Percentiles rank a stretch among this genome's conserved stretches.
Evolutionary conservation across 2,113 vertebrate genomes (phyloP).

Genomic region (Poeciliopsis occidentalis): DNA sequence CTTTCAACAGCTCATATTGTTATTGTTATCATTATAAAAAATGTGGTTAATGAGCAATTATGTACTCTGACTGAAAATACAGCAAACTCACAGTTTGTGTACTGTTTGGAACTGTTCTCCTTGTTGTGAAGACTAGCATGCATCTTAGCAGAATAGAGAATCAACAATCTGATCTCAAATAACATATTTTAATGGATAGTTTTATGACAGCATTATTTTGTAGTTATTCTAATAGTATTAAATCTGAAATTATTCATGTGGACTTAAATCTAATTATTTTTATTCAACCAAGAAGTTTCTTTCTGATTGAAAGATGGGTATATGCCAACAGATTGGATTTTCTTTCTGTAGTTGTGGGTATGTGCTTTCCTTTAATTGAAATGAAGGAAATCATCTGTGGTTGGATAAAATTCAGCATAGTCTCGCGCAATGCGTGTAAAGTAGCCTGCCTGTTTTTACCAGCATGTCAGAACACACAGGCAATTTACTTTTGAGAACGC

Average conservation of each 20-base stretch:
- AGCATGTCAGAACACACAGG: background rate
- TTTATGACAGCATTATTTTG: background rate
- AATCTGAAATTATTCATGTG: background rate
- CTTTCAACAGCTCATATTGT: background rate
- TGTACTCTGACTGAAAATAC: background rate
- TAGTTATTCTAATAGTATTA: background rate
- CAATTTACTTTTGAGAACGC: too few species aligned
- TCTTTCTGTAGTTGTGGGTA: background rate
- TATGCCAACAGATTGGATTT: background rate
- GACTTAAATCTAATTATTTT: background rate
- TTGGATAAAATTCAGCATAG: background rate
- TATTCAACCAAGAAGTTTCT: background rate
- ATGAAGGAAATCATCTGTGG: background rate
- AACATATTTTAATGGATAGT: too few species aligned
- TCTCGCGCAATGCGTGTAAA: background rate
- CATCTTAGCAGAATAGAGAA: background rate
- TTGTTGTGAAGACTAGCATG: background rate
- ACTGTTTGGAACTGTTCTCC: background rate
- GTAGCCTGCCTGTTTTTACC: background rate
- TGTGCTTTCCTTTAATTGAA: background rate
- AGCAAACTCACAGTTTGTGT: background rate
- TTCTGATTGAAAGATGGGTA: background rate
- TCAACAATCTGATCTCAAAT: background rate
- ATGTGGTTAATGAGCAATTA: conserved; percentile 5
- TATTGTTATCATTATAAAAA: background rate